Base-by-base conservation (phyloP, 2,113 vertebrate species). In the Physeter macrocephalus region DNA sequence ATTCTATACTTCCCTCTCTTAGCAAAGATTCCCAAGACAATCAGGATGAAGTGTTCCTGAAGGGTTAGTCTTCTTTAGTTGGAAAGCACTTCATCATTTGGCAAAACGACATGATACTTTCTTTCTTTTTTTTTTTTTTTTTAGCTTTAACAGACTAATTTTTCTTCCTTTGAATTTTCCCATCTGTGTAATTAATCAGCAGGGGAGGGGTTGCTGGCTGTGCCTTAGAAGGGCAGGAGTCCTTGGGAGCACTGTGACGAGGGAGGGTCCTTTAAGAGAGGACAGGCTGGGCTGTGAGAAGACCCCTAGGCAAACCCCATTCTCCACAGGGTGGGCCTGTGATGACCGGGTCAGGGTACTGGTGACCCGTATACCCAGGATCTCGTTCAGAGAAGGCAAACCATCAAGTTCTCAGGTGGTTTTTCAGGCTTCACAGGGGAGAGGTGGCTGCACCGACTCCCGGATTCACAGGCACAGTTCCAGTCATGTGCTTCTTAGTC, bases 161-260 rank as follows among this genome's bases (percentile, higher is more conserved):
- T 84, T 67, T 90, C 62, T 69, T 85, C 89, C 67, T 96, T 72
- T 93, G 95, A 84, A 93, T 91, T 89, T 86, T 84, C 49, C 11
- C 78, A 67, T 90, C 92, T 39, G 52, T 64, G 52, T 90, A 75
- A 96, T 93, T 96, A 66, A 82, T 41, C 21, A 78, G 36, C 3
- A 0, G 27, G 41, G 36, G 18, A 43, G 0, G 18, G 15, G 17
- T 25, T 0, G 1, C 0, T 8, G 4, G 10, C 41, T 20, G 2
- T 2, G 14, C 57, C 86, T 49, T 2, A 21, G 43, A 71, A 57
- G 36, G 71, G 12, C 74, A 46, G 21, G 49, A 82, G n/a, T 39
- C n/a, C 39, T 34, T 6, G 31, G 34, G 31, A 20, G 15, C 43
- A 12, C 0, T 23, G 49, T 34, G 36, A 89, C 3, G 4, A 77